Evolutionary conservation across 2,113 vertebrate species (phyloP).

Genomic region (Thinocorus orbignyianus): DNA sequence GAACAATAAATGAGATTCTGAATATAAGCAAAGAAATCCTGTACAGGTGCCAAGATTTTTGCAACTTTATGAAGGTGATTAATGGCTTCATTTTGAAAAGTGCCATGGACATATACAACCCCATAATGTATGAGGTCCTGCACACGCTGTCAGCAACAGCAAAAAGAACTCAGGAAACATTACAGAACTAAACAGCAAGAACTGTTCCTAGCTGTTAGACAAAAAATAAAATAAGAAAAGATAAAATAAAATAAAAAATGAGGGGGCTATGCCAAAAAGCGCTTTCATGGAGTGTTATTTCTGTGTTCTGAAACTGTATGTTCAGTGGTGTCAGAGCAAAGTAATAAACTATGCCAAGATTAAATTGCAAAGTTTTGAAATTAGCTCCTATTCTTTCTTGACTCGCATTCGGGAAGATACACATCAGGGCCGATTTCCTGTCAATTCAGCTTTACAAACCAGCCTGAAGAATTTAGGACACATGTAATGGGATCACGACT

Average conservation of each 20-base stretch:
- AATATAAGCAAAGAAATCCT: not conserved
- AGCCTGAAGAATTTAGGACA: not conserved
- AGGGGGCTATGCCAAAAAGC: not conserved
- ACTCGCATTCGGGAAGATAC: not conserved
- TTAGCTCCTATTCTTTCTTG: not conserved
- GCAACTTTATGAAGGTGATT: not conserved
- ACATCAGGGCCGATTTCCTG: not conserved
- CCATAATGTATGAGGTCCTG: not conserved
- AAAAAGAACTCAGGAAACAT: not conserved
- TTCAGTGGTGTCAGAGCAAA: not conserved
- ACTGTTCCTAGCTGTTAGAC: not conserved
- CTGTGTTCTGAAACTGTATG: not conserved
- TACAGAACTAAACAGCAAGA: slow-evolving; percentile 4
- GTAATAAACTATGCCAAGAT: not conserved
- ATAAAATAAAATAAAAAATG: not conserved
- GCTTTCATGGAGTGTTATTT: not conserved
- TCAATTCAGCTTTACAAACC: not conserved
- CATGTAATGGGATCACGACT: not conserved
- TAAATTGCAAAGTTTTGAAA: not conserved
- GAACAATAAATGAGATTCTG: not conserved
- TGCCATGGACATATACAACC: not conserved
- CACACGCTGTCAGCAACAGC: not conserved
- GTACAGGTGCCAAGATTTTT: not conserved
- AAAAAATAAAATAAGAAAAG: not conserved
- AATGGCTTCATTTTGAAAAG: not conserved